Evolutionary conservation across 2,797 vertebrate species (phyloP), one percentile per base, ranked within the genome.

Genomic region (Betta splendens): DNA sequence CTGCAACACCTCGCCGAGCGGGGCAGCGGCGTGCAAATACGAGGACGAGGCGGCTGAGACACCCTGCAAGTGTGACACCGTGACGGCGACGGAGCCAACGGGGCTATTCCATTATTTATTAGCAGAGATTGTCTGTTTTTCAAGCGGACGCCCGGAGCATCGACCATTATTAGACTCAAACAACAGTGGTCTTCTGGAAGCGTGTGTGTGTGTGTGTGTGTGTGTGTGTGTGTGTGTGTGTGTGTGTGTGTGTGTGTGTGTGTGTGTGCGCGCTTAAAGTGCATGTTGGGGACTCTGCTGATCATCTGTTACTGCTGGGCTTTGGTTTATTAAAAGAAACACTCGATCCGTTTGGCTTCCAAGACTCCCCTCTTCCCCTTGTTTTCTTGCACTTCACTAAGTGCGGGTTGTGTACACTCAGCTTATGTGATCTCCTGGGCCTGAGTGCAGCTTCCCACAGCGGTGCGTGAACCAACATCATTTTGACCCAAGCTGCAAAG

Each of bases 101-200:
- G 73, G 51, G 25, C 73, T 75, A 61, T 78, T 89, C 73, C 80
- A 84, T 89, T 80, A 87, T 89, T 87, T 86, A 89, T 87, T 65
- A 86, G 73, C 65, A 61, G 80, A 84, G 78, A 89, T 80, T 83
- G 82, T 88, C 83, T 85, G 88, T 87, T 87, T 89, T 86, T 87
- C 84, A 89, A 84, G 69, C 69, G 82, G 84, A 86, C 43, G 80
- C 83, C 81, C 47, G 65, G 66, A 82, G 87, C 82, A 52, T 83
- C 75, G 22, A 44, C 75, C 68, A 60, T 85, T 78, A 89, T 86
- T 83, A 84, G 64, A 81, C 82, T 87, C 80, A 80, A 72, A 81
- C 85, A 77, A 73, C 55, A 75, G 72, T 62, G 79, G 81, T 77
- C 72, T 35, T 79, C 63, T 74, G 61, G 51, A 77, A 75, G 62